Evolutionary conservation across 2,797 vertebrate species (phyloP).

Genomic region (Sparus aurata): DNA sequence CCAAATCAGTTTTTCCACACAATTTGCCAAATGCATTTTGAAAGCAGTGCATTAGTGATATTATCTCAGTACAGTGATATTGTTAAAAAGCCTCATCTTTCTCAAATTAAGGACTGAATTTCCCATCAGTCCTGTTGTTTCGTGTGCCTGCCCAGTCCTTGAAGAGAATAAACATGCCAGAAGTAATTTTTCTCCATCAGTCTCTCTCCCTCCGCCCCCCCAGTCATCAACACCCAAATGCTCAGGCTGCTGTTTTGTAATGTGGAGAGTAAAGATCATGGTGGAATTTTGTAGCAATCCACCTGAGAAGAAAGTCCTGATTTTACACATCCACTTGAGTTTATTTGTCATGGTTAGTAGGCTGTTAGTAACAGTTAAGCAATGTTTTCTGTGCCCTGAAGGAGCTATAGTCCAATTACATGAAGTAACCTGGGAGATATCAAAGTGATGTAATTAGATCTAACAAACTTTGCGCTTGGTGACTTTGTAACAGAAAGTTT

Average conservation of each 20-base stretch:
- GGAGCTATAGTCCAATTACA: neutral
- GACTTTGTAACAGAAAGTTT: neutral
- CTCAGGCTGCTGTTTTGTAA: no score
- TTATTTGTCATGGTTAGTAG: neutral
- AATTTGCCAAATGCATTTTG: neutral
- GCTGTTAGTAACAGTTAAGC: neutral
- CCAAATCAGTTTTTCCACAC: neutral
- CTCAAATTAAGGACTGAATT: constrained; percentile 17
- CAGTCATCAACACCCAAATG: no score
- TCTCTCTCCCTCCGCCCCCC: neutral
- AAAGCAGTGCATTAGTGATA: constrained; percentile 1
- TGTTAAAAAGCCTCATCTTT: neutral
- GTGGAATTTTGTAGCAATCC: no score
- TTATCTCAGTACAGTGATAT: neutral
- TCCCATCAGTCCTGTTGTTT: constrained; percentile 9
- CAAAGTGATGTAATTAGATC: neutral
- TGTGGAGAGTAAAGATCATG: no score
- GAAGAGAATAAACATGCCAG: neutral
- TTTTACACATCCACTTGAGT: neutral
- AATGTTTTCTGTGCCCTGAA: neutral
- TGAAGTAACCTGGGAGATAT: neutral
- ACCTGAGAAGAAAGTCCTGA: neutral
- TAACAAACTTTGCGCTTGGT: neutral
- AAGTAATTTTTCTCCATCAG: constrained; percentile 3
- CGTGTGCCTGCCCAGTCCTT: neutral